Evolutionary conservation across 2,888 invertebrate species (phyloP).

Genomic region (Hemicrepidius hirtus): DNA sequence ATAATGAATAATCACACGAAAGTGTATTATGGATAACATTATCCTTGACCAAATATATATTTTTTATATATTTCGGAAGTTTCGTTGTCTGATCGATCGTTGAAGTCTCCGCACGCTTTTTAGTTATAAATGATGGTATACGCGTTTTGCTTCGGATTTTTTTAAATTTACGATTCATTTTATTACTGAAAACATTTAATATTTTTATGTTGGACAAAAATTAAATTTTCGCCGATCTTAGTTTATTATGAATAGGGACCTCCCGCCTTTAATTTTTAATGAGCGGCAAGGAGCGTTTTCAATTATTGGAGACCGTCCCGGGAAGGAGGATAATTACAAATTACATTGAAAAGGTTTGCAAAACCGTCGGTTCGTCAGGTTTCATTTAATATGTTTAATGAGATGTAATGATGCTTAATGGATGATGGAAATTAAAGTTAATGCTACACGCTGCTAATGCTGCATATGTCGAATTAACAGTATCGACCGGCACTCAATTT

Average conservation of each 20-base stretch:
- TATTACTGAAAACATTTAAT: too few relatives aligned
- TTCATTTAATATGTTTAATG: slow-evolving; percentile 48
- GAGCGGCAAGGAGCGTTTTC: slow-evolving; percentile 22
- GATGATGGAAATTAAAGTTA: slow-evolving; percentile 46
- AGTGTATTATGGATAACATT: too few relatives aligned
- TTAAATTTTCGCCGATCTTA: neutral
- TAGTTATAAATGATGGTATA: too few relatives aligned
- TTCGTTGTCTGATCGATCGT: too few relatives aligned
- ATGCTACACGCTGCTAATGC: slow-evolving; percentile 38
- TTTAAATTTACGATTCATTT: too few relatives aligned
- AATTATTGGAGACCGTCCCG: slow-evolving; percentile 20
- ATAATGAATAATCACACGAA: too few relatives aligned
- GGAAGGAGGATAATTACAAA: slow-evolving; percentile 36
- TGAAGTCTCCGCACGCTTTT: too few relatives aligned
- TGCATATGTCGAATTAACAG: slow-evolving; percentile 42
- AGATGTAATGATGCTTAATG: slow-evolving; percentile 51
- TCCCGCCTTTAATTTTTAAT: slow-evolving; percentile 24
- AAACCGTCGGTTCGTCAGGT: slow-evolving; percentile 39
- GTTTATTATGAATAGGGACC: slow-evolving; percentile 22
- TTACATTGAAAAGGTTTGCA: slow-evolving; percentile 33
- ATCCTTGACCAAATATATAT: too few relatives aligned
- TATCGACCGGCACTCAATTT: slow-evolving; percentile 33
- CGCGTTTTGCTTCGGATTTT: too few relatives aligned
- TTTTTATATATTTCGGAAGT: too few relatives aligned
- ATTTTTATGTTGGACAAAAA: neutral